Evolutionary conservation across 2,888 invertebrate genomes (phyloP).

Genomic region (Cantharis rustica): DNA sequence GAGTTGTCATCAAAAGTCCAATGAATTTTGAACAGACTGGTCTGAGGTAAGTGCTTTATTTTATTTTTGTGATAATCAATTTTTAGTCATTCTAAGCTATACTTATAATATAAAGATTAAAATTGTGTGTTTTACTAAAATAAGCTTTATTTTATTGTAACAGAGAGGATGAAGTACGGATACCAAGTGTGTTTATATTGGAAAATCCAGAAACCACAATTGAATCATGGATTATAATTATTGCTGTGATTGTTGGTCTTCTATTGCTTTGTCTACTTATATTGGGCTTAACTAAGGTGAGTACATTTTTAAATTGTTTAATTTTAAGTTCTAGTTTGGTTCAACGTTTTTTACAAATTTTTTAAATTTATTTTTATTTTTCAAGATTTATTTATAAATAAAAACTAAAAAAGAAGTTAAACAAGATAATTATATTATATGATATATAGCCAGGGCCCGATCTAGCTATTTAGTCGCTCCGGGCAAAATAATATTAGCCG

Average conservation of each 20-base stretch:
- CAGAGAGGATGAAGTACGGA: slow-evolving; percentile 42
- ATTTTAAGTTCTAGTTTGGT: background rate
- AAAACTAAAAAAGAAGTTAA: no score
- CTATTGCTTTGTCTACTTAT: slow-evolving; percentile 52
- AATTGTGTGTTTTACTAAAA: background rate
- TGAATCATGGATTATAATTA: slow-evolving; percentile 57
- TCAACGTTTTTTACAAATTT: no score
- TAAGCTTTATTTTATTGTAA: background rate
- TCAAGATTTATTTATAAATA: no score
- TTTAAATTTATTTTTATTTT: no score
- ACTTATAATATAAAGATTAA: background rate
- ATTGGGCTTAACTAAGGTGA: slow-evolving; percentile 50
- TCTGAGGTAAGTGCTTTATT: slow-evolving; percentile 23
- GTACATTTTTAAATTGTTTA: background rate
- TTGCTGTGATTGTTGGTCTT: slow-evolving; percentile 55
- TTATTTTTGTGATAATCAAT: background rate
- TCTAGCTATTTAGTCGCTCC: no score
- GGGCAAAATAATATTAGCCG: no score
- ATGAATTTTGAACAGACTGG: slow-evolving; percentile 41
- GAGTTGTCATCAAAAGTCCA: slow-evolving; percentile 42
- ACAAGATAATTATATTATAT: no score
- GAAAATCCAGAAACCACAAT: slow-evolving; percentile 41
- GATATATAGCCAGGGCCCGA: no score
- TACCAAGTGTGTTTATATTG: slow-evolving; percentile 52
- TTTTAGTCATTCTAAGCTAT: background rate